Evolutionary conservation across 1,140 invertebrate genomes (phyloP), one percentile per base, ranked within the genome.

Genomic region (Harpegnathos saltator): DNA sequence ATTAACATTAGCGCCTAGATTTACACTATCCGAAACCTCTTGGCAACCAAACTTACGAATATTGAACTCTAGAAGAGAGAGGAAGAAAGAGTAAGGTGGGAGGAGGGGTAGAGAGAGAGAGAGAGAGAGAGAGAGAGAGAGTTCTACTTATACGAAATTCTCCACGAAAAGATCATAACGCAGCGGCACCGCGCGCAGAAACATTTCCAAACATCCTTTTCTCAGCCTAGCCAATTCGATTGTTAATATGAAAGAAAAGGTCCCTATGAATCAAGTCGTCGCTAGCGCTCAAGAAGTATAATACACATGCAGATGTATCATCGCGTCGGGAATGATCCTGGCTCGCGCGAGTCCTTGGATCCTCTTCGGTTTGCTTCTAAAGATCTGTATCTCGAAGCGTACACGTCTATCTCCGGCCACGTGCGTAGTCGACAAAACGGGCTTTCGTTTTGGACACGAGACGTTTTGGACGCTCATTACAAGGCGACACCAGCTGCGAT

Each of bases 181-280:
- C 26, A 72, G 19, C 26, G 58, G 19, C 26, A n/a, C 56, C 19
- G 19, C 14, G 22, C 14, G 15, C 54, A 77, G 19, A 77, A 77
- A 77, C 66, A 77, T 77, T 52, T 77, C 19, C 24, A 52, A 56
- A 77, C 19, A 15, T 77, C 33, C 12, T 15, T 59, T 58, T 33
- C 14, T 65, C 24, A 52, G 15, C 12, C 38, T 54, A 66, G 38
- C 7, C n/a, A 63, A 63, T 29, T n/a, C 2, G 50, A 50, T 61
- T 74, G 22, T 63, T 63, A 19, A 52, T 62, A 50, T 9, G 12
- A 14, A 75, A 48, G 22, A 65, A n/a, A 77, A 54, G 19, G 56
- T 66, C 33, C 52, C 12, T 52, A 54, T 22, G 14, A 63, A 75
- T 66, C 44, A 38, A 14, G 29, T 74, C 9, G 56, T 74, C 71